These are phyloP conservation scores for Prunella strophiata DNA, from an alignment of 2,797 vertebrate genomes.

Conservation along the genomic window DNA sequence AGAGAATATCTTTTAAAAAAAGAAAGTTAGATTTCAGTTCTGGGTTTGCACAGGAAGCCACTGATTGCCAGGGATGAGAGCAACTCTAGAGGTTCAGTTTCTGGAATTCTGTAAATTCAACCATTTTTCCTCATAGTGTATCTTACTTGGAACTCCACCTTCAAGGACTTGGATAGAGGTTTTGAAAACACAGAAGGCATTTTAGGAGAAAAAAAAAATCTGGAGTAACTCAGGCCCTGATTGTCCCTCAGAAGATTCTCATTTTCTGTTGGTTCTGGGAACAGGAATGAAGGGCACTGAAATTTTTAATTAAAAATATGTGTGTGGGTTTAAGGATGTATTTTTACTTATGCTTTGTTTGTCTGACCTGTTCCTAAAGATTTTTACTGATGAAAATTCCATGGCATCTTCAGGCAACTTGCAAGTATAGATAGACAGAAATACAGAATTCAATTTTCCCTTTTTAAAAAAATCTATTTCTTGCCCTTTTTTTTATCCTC, in stretches of 20 bases:
- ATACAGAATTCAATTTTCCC: not conserved
- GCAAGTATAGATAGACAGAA: not conserved
- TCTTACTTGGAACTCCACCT: not conserved
- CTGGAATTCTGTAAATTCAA: not conserved
- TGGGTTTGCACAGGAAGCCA: not conserved
- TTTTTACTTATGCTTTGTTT: not conserved
- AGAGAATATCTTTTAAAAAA: not conserved
- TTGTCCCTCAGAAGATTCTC: not conserved
- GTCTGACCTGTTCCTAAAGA: not conserved
- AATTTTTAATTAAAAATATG: not conserved
- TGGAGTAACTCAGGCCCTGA: not conserved
- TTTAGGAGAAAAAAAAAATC: not conserved
- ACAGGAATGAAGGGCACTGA: not conserved
- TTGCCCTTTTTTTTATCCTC: not conserved
- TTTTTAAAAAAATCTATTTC: not conserved
- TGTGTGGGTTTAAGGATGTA: not conserved
- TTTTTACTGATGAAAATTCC: not conserved
- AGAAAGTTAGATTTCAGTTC: not conserved
- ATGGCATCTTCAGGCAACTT: not conserved
- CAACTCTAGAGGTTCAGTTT: not conserved
- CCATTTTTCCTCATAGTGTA: not conserved
- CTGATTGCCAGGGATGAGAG: not conserved
- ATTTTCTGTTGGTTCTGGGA: not conserved
- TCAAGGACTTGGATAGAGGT: not conserved
- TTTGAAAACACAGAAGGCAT: not conserved